Base-by-base conservation (phyloP, 2,888 invertebrate genomes). In the Thalpophila matura region DNA sequence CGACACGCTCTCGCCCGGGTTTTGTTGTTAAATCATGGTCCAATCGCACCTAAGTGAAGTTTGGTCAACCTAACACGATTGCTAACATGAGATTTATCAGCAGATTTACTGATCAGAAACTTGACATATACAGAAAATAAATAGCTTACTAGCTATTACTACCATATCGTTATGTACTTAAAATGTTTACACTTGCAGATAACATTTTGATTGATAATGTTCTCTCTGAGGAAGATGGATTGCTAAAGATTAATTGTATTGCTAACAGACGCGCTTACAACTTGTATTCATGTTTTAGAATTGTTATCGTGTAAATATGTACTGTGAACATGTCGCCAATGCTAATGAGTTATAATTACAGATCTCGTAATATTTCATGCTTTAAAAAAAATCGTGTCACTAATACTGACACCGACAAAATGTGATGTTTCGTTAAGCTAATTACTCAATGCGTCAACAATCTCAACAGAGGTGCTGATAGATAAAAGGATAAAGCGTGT, bases 111-210 rank as follows among this genome's bases (percentile, higher is more conserved):
- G 33, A 63, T 60, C 20, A 4, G 4, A 22, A 14, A 33, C 12
- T 27, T 31, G 29, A 14, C 51, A n/a, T n/a, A n/a, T n/a, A n/a
- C n/a, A n/a, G 16, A 37, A 64, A 51, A 35, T 40, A 33, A 35
- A 54, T 45, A 60, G 18, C 31, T n/a, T 40, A 45, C 7, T 12
- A 4, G 16, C 14, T n/a, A 24, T 33, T 10, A 57, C 16, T n/a
- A 59, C 18, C 27, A 33, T 40, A 45, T 40, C 16, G 35, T 37
- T 60, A 50, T 24, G n/a, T 33, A 33, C 24, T 38, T 46, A 53
- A 49, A 64, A 47, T 77, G 51, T 62, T 68, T 77, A 60, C 51
- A 37, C 43, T 50, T 20, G n/a, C 24, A 38, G 74, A 71, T 74
- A 57, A 56, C 46, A 55, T 37, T 46, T 40, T 66, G 64, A 77